Percentiles rank a stretch among this genome's conserved stretches.
Conservation (phyloP, 2,797 vertebrate species). For the Serranus cabrilla region DNA sequence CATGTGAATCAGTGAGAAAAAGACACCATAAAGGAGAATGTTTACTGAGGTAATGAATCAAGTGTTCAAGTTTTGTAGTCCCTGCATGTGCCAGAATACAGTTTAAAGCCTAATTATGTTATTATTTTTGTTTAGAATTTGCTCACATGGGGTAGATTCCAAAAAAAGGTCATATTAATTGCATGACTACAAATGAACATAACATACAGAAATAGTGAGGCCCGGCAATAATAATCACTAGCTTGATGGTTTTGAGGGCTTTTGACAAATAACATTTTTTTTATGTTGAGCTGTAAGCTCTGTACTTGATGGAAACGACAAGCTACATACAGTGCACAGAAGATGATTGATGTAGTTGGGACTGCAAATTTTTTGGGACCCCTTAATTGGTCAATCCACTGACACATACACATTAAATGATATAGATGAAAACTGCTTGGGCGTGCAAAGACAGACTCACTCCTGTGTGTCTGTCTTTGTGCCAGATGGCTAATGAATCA, state of each 20-base stretch:
- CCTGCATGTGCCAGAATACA: background rate
- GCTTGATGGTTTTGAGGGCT: background rate
- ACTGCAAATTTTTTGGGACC: background rate
- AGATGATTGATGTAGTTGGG: background rate
- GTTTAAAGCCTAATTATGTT: background rate
- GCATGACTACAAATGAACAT: background rate
- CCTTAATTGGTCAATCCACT: slow-evolving; percentile 4
- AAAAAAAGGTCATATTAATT: background rate
- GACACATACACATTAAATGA: slow-evolving; percentile 3
- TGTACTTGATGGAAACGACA: background rate
- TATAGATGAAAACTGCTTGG: slow-evolving; percentile 39
- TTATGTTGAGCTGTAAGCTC: no score
- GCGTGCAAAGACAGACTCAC: slow-evolving; percentile 43
- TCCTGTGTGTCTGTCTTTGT: slow-evolving; percentile 67
- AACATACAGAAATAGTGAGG: background rate
- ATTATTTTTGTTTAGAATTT: background rate
- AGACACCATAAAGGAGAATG: no score
- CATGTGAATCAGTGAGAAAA: background rate
- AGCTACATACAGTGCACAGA: background rate
- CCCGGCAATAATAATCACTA: background rate
- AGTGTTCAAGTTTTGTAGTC: background rate
- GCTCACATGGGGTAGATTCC: background rate
- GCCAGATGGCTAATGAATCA: slow-evolving; percentile 93
- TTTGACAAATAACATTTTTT: background rate
- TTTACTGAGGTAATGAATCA: no score